Percentiles rank a stretch among this genome's conserved stretches.
These are phyloP conservation scores for Synodontis membranacea DNA, from an alignment of 2,113 vertebrate genomes.

Conservation along the genomic window DNA sequence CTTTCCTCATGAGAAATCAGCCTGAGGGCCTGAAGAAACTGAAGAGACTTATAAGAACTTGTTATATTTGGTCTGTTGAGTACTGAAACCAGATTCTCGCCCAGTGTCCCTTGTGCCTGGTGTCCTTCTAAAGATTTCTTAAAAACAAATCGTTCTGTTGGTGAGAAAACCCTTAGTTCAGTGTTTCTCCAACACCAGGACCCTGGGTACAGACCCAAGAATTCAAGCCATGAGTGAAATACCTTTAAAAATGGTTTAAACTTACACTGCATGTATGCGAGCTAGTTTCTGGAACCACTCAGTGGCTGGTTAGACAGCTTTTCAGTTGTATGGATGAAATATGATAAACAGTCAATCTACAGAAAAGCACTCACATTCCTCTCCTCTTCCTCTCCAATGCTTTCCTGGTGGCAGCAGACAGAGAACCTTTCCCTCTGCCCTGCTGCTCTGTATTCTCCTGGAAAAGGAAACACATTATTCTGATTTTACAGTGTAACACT, in stretches of 20 bases:
- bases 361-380: constrained; percentile 64
- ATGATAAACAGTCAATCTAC: neutral
- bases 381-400: constrained; percentile 69
- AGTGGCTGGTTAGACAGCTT: neutral
- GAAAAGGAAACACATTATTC: constrained; percentile 32
- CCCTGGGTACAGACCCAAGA: neutral
- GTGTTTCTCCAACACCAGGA: neutral
- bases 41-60: neutral
- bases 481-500: neutral
- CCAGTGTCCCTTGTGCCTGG: neutral
- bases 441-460: constrained; percentile 54
- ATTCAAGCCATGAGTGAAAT: neutral
- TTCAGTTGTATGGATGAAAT: neutral
- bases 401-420: constrained; percentile 72
- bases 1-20: neutral
- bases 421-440: constrained; percentile 48
- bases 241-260: neutral
- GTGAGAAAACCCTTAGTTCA: neutral
- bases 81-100: neutral
- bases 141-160: neutral
- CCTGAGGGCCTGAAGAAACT: constrained; percentile 19
- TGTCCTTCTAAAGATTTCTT: constrained; percentile 1
- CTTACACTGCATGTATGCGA: neutral
- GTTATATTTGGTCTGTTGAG: neutral
- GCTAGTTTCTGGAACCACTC: neutral